A percentile compares a stretch with the other conserved stretches of the same genome.
phyloP scores from a whole-genome alignment of 2,113 vertebrate species.

The Tychaedon coryphoeus region DNA sequence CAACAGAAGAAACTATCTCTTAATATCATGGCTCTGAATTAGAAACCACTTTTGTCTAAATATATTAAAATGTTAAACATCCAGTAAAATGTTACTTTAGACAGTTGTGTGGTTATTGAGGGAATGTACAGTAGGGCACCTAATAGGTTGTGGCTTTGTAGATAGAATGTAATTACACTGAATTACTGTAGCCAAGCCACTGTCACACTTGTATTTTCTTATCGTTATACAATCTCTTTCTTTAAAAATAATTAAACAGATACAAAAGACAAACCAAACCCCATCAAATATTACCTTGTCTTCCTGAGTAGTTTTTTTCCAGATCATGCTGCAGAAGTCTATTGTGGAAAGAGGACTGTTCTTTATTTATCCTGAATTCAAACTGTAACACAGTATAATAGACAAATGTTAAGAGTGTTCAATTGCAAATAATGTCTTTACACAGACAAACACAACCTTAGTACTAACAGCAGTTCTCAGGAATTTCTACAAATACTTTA shows the following conservation, averaged over 20 bases:
- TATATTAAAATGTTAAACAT: neutral
- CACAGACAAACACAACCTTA: neutral
- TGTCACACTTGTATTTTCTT: neutral
- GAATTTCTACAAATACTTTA: neutral
- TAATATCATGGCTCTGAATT: neutral
- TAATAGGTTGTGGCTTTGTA: neutral
- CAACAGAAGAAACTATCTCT: neutral
- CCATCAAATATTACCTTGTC: slow-evolving; percentile 66
- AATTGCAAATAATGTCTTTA: neutral
- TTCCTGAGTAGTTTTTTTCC: slow-evolving; percentile 75
- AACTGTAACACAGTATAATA: slow-evolving; percentile 67
- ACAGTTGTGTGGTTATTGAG: neutral
- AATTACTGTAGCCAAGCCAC: neutral
- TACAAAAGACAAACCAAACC: neutral
- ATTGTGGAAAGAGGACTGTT: slow-evolving; percentile 67
- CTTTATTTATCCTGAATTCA: slow-evolving; percentile 78
- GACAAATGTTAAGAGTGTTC: neutral
- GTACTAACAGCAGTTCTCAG: neutral
- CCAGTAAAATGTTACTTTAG: neutral
- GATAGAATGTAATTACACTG: neutral
- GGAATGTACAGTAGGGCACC: rapidly evolving
- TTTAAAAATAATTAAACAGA: neutral
- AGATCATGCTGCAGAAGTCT: slow-evolving; percentile 77
- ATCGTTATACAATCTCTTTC: neutral
- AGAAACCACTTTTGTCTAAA: neutral